Evolutionary conservation across 2,888 invertebrate genomes (phyloP), one percentile per base, ranked within the genome.

Genomic region (Blastobasis lacticolella): DNA sequence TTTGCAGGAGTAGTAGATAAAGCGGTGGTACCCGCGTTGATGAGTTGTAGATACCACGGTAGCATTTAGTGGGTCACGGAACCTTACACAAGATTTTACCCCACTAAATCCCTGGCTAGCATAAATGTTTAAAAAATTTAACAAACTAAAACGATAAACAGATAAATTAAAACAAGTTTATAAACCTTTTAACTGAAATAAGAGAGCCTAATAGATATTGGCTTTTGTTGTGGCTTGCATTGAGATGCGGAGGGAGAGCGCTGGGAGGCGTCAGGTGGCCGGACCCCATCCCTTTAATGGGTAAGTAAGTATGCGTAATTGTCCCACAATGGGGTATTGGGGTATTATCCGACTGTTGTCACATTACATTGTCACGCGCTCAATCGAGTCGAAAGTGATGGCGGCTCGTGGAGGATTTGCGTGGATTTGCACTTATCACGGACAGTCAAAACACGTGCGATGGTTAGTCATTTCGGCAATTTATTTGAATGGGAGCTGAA

Each of bases 321-420:
- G 81, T 64, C 57, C 63, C 62, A 77, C 77, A 81, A 78, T 75
- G 61, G 69, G 61, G 69, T 66, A 72, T 80, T 75, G 61, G 69
- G 61, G 69, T 66, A 72, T 80, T 75, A 81, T 81, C 76, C 73
- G 67, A 73, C 67, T 62, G 76, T 79, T 84, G 84, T 84, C 83
- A 78, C 70, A 73, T 81, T 73, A 66, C 69, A 80, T 82, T 70
- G 73, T 82, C 77, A 77, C 73, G 64, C 79, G 78, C 73, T 73
- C 71, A 75, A 78, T 80, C 73, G 71, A 76, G 65, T 71, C 61
- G 69, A 75, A 78, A 76, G 67, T 69, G 67, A 73, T 63, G 64
- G 64, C 63, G 58, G 50, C 23, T 37, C 37, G 37, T 37, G 37
- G 3, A 40, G 49, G 44, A 40, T 23, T 45, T 45, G 9, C 9